These are phyloP conservation scores for Hippocampus kuda DNA, from an alignment of 2,797 vertebrate species.

Conservation along the genomic window DNA sequence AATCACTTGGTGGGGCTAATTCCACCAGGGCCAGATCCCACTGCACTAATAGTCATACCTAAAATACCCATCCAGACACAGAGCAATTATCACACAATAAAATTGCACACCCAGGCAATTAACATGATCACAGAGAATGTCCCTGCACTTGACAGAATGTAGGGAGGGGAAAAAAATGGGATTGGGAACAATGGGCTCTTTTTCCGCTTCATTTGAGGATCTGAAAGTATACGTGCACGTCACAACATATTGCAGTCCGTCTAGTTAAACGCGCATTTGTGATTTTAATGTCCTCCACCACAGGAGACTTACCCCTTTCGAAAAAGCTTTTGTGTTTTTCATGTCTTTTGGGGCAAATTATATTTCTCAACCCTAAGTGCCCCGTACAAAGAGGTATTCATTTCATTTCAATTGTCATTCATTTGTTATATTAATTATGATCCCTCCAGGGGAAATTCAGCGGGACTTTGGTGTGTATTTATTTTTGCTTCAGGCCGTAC, in stretches of 20 bases:
- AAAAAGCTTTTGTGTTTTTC: background rate
- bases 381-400: background rate
- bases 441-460: background rate
- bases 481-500: background rate
- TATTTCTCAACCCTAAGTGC: background rate
- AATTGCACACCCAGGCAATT: constrained; percentile 11
- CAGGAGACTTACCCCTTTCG: background rate
- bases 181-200: background rate
- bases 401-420: background rate
- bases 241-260: background rate
- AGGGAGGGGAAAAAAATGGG: background rate
- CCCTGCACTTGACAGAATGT: constrained; percentile 1
- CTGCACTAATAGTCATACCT: constrained; percentile 14
- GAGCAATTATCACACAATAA: constrained; percentile 18
- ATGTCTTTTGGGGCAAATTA: background rate
- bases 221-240: background rate
- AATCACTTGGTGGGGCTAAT: constrained; percentile 30
- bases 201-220: background rate
- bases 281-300: background rate
- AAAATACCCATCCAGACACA: constrained; percentile 19
- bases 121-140: constrained; percentile 5
- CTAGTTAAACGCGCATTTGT: background rate
- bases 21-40: constrained; percentile 20
- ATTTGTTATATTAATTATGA: background rate
- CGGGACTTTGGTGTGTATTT: background rate